These are phyloP conservation scores for Troides helena DNA, from an alignment of 2,888 invertebrate genomes.

Conservation along the genomic window DNA sequence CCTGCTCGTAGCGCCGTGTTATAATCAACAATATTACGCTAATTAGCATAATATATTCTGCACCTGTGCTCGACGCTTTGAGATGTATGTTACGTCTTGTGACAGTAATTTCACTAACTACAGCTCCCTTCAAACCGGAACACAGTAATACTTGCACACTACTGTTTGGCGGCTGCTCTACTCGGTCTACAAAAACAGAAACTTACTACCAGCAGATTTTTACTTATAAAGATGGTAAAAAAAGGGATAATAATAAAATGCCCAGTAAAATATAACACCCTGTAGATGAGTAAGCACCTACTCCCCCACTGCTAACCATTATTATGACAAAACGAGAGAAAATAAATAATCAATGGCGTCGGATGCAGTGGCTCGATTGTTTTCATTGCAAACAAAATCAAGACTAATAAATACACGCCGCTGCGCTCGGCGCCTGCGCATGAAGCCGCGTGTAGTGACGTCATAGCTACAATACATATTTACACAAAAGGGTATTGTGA, in stretches of 20 bases:
- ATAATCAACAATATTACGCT: too few species aligned
- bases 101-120: too few species aligned
- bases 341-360: slow-evolving; percentile 67
- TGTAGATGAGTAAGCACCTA: slow-evolving; percentile 43
- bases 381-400: slow-evolving; percentile 67
- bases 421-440: slow-evolving; percentile 30
- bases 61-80: too few species aligned
- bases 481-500: too few species aligned
- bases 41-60: too few species aligned
- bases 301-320: slow-evolving; percentile 46
- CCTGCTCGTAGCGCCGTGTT: too few species aligned
- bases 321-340: slow-evolving; percentile 68
- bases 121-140: too few species aligned
- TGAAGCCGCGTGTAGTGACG: background rate
- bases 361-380: slow-evolving; percentile 66
- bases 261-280: slow-evolving; percentile 35
- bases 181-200: too few species aligned
- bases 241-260: too few species aligned
- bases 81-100: too few species aligned
- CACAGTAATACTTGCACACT: too few species aligned
- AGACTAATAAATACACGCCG: slow-evolving; percentile 53
- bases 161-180: too few species aligned
- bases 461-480: background rate
- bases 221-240: background rate
- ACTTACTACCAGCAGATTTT: background rate